Evolutionary conservation across 2,113 vertebrate genomes (phyloP), one percentile per base, ranked within the genome.

Genomic region (Willisornis vidua): DNA sequence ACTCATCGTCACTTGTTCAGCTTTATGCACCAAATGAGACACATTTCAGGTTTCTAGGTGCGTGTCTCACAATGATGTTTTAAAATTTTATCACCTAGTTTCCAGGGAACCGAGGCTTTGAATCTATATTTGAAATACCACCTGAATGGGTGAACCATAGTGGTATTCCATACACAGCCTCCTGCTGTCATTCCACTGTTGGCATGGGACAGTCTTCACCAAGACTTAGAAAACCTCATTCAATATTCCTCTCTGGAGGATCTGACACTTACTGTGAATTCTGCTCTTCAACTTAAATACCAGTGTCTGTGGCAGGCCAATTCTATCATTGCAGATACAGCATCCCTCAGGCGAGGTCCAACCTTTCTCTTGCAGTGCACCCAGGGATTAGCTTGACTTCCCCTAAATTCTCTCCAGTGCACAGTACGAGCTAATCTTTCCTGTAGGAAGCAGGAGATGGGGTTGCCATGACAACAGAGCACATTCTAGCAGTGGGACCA

Each of bases 391-490:
- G 97, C 97, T 97, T 98, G 98, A 98, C 98, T 98, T 98, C 98
- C 98, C 98, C 98, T 98, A 98, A 98, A 98, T 98, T 98, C 98
- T 98, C 98, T 98, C 98, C 96, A 97, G 97, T 98, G 98, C 98
- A 98, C 98, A 98, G 97, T 97, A 97, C 97, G 98, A 98, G 98
- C 98, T 98, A 98, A 98, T 98, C 98, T 98, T 98, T 98, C 98
- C 98, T 97, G 97, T 97, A 98, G 97, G 98, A 98, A 98, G 98
- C 98, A 98, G 98, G 98, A 98, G 98, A 98, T 98, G 98, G 97
- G 95, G 98, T 98, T 98, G 98, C 98, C 97, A 98, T 98, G 98
- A 98, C 98, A 98, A 98, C 98, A 96, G 97, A 98, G 98, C 98
- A 98, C 97, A 98, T 98, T 98, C 98, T 98, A 98, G 97, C 98